A percentile compares a stretch with the other conserved stretches of the same genome.
phyloP scores from a whole-genome alignment of 2,113 vertebrate species.

The Anthoscopus minutus region DNA sequence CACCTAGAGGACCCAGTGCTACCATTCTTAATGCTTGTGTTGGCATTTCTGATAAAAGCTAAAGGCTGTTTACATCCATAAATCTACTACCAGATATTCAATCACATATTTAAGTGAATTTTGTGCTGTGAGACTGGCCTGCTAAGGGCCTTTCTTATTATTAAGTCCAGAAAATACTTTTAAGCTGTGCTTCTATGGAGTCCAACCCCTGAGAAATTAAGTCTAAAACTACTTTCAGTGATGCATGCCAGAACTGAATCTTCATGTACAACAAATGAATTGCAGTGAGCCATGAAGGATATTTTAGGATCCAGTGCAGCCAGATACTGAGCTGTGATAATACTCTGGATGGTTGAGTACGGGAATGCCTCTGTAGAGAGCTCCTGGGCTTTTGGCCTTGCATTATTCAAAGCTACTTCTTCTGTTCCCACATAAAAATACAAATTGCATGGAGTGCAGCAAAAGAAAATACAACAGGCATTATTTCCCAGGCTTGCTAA shows the following conservation, averaged over 20 bases:
- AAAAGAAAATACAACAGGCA: background rate
- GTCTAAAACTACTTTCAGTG: background rate
- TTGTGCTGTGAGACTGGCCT: background rate
- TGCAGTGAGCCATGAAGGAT: background rate
- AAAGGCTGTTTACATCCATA: background rate
- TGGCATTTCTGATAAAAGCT: conserved; percentile 1
- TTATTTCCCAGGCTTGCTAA: conserved; percentile 4
- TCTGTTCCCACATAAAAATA: background rate
- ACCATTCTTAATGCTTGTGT: background rate
- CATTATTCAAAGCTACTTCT: background rate
- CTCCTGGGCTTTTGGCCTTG: background rate
- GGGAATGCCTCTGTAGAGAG: background rate
- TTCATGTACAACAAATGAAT: background rate
- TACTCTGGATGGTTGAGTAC: background rate
- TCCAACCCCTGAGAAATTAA: background rate
- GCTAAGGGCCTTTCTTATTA: background rate
- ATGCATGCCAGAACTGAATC: background rate
- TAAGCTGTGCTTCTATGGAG: background rate
- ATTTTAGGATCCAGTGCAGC: background rate
- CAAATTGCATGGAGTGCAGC: background rate
- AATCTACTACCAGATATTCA: background rate
- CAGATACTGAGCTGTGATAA: background rate
- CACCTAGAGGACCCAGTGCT: background rate
- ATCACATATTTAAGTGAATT: background rate
- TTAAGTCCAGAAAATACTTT: background rate